Conservation (phyloP, 2,888 invertebrate genomes). For the Nymphalis c-album region DNA sequence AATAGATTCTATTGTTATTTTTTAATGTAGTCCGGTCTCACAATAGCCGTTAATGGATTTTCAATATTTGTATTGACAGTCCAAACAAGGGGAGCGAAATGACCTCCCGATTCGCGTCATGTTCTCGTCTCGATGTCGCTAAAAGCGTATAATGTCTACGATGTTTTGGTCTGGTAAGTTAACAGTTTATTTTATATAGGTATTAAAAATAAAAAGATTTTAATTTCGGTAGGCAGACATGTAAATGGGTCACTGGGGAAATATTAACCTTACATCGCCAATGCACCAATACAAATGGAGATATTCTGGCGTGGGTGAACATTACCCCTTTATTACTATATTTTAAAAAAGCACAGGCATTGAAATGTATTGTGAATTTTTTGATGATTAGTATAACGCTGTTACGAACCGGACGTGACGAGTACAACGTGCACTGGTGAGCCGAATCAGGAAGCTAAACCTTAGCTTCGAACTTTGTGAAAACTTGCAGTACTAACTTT, state of each 20-base stretch:
- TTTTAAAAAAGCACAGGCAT: neutral
- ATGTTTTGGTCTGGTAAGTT: neutral
- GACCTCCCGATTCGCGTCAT: constrained; percentile 51
- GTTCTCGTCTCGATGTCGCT: neutral
- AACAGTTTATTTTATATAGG: no score
- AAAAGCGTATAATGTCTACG: constrained; percentile 4
- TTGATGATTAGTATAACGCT: neutral
- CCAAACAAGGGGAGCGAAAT: constrained; percentile 69
- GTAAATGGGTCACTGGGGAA: no score
- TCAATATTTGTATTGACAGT: constrained; percentile 78
- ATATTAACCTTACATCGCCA: no score
- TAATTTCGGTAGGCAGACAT: no score
- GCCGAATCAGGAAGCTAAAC: neutral
- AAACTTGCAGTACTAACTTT: neutral
- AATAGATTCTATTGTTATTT: constrained; percentile 26
- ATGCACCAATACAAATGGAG: no score
- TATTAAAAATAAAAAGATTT: no score
- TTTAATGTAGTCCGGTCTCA: constrained; percentile 26
- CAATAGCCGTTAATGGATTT: constrained; percentile 74
- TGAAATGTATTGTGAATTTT: neutral
- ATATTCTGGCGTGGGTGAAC: no score
- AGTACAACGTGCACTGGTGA: neutral
- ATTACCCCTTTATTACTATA: neutral
- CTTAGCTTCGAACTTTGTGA: neutral
- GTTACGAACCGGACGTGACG: neutral